Conservation (phyloP, 2,888 invertebrate genomes). For the Trissoscelio sp. region DNA sequence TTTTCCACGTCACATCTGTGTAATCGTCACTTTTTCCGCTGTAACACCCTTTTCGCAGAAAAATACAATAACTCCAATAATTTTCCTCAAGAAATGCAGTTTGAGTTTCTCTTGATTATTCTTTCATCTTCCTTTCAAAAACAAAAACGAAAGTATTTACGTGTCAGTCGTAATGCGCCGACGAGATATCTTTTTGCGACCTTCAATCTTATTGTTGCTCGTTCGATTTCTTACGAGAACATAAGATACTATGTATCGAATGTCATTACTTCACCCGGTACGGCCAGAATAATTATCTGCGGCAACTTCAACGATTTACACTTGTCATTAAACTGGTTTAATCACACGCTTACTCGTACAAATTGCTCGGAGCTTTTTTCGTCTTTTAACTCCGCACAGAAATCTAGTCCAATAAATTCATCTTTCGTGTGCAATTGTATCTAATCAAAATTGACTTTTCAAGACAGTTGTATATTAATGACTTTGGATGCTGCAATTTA, state of each 20-base stretch:
- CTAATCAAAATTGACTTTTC: not conserved
- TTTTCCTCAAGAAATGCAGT: conserved; percentile 5
- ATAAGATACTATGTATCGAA: conserved; percentile 24
- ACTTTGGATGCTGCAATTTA: not conserved
- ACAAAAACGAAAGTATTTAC: conserved; percentile 10
- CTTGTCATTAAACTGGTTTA: conserved; percentile 54
- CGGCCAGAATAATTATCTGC: conserved; percentile 44
- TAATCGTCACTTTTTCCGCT: no score
- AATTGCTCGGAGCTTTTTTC: conserved; percentile 35
- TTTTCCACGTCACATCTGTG: no score
- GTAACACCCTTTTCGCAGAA: not conserved
- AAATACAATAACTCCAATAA: conserved; percentile 3
- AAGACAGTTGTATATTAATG: not conserved
- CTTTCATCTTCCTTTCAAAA: conserved; percentile 4
- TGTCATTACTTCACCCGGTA: conserved; percentile 32
- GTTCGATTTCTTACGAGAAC: conserved; percentile 7
- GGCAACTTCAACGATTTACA: conserved; percentile 42
- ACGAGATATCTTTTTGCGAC: conserved; percentile 6
- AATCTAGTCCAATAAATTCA: not conserved
- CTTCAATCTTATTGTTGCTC: no score
- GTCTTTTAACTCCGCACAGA: not conserved
- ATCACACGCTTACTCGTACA: conserved; percentile 40
- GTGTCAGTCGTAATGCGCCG: conserved; percentile 17
- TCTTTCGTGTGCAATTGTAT: conserved; percentile 4
- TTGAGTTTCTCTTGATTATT: conserved; percentile 7